Base-by-base conservation (phyloP, 92 coral and sea anemone genomes). In the Parazoanthus darwini region DNA sequence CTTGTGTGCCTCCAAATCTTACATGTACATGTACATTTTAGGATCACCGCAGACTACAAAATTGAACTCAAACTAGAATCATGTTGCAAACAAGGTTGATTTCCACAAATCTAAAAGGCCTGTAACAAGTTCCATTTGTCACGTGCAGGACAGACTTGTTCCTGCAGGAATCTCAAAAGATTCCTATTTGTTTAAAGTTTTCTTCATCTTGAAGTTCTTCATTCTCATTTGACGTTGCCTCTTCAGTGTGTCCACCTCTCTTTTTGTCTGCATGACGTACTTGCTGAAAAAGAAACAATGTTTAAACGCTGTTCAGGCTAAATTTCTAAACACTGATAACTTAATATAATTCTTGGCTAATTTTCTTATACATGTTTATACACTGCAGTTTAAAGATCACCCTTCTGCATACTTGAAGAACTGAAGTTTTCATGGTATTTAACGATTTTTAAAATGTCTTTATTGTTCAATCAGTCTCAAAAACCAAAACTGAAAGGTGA, bases 201-300 rank as follows among this genome's bases (percentile, higher is more conserved):
- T 63, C 26, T 63, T 92, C 23, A 23, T 59, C 86, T 89, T 93
- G 56, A 77, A 74, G 54, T 68, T 70, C 85, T 91, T 93, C 65
- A 91, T 66, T 46, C 90, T 85, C 84, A 91, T 63, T 46, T 89
- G 90, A 81, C 90, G 87, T 37, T 87, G 91, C 81, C 91, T 94
- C 91, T 89, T 92, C 33, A 86, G 81, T 44, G 43, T 79, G 23
- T 94, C 95, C 67, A 90, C 77, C 65, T 91, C 93, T 63, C 80
- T 89, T 89, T 89, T 90, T 36, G 80, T 88, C 46, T 85, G 90
- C 92, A 87, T 79, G 33, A 94, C 78, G 79, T 85, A 92, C 66
- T 86, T 86, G 77, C 97, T 94, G 90, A 54, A 83, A 91, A 63
- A 76, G 25, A 82, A 74, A 22, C 38, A 65, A 2, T 26, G 20